Evolutionary conservation across 2,888 invertebrate genomes (phyloP), one percentile per base, ranked within the genome.

Genomic region (Sphaerophoria rueppellii): DNA sequence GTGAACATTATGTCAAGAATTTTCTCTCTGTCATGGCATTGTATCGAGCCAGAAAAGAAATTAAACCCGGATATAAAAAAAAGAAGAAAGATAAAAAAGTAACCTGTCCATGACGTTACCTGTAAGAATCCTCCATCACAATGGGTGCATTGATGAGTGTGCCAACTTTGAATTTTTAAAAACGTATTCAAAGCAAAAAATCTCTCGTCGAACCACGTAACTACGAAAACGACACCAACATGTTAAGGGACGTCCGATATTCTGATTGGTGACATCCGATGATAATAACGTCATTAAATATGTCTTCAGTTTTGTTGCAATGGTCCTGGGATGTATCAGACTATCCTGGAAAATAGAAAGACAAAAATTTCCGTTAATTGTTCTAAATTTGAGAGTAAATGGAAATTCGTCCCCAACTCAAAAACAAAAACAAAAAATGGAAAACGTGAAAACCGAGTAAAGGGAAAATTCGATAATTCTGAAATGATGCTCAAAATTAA

Each of bases 111-210:
- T 43, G 12, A 24, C 2, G 2, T 70, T 35, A 97, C 97, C 95
- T 97, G 97, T 93, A 98, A 94, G 90, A 95, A 97, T 88, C 97
- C 97, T 83, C 96, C 96, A 88, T 96, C 95, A 90, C 98, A 98
- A 67, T 96, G 95, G 43, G 97, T 97, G 96, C 96, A 91, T 98
- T 98, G 88, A 96, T 93, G 89, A 98, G 93, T 11, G 95, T 95
- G 16, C 97, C 97, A 77, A 98, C 96, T 94, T 98, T 98, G 93
- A 98, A 97, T 92, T 97, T 97, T 93, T 97, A 97, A 93, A 98
- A 97, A 87, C 97, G 94, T 88, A 97, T 95, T 88, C 97, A 94
- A 58, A 98, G 93, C 87, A 98, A 97, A 96, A 97, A 97, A 92
- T 98, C 97, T 87, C 97, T 95, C 1, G 97, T 96, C 32, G 96